These are phyloP conservation scores for Scomber japonicus DNA, from an alignment of 2,113 vertebrate species.

Conservation along the genomic window DNA sequence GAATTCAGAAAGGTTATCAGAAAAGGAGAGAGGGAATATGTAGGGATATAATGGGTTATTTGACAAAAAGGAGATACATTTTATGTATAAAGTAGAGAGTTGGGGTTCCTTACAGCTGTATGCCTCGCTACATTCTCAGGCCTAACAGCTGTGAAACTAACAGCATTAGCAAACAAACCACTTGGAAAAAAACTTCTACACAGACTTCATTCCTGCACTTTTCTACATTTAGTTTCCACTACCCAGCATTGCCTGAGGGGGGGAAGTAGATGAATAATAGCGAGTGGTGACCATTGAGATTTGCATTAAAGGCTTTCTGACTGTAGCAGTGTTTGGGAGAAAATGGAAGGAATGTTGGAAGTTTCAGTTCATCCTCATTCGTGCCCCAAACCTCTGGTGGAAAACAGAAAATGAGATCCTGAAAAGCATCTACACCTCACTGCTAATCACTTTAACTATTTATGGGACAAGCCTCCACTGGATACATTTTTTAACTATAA, in stretches of 20 bases:
- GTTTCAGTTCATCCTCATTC: conserved; percentile 4
- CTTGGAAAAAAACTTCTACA: neutral
- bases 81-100: conserved; percentile 6
- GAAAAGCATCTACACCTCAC: conserved; percentile 78
- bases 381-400: neutral
- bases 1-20: conserved; percentile 24
- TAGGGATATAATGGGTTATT: conserved; percentile 21
- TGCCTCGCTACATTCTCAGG: neutral
- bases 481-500: conserved; percentile 93
- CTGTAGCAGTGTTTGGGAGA: conserved; percentile 5
- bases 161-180: conserved; percentile 39
- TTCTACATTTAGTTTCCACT: neutral
- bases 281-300: neutral
- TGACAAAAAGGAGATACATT: conserved; percentile 21
- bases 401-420: conserved; percentile 19
- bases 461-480: conserved; percentile 91
- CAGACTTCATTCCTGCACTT: neutral
- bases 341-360: neutral
- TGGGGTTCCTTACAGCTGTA: conserved; percentile 9
- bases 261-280: conserved; percentile 3
- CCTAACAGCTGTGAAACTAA: conserved; percentile 24
- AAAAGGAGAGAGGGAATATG: neutral
- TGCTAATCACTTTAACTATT: conserved; percentile 91
- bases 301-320: conserved; percentile 24
- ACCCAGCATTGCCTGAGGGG: neutral